Base-by-base conservation (phyloP, 2,888 invertebrate species). In the Orthonevra nobilis region DNA sequence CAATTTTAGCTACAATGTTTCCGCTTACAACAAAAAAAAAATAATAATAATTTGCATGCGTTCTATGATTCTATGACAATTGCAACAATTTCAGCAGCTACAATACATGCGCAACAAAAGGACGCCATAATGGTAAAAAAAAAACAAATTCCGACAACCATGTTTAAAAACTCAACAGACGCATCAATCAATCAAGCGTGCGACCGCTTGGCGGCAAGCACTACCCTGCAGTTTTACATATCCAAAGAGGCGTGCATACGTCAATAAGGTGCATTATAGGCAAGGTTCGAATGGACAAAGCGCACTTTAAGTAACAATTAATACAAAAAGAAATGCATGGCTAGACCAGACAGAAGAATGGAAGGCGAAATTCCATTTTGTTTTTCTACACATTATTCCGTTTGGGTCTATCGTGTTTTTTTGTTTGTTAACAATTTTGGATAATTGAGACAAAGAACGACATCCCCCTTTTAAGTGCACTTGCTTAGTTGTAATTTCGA, bases 91-190 rank as follows among this genome's bases (percentile, higher is more conserved):
- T 26, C 34, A 23, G 34, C 36, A 26, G 30, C 40, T 19, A 17
- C 40, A 20, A 9, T 15, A 34, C 7, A 28, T 46, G 42, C 36
- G 19, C 20, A 19, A 44, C 30, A 60, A 60, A 44, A 3, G 15
- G 23, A 14, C 7, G 30, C 28, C n/a, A 14, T 19, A 58, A 42
- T 44, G 42, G n/a, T n/a, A n/a, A n/a, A 38, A 40, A 30, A 34
- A 32, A 20, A 23, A 10, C 48, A 15, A 36, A 48, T 46, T 20
- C 23, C 46, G 56, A 56, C 26, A 30, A 46, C 48, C 40, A 64
- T 63, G 42, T 44, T 56, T 64, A 30, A 64, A 64, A 64, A 64
- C 32, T 48, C 64, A 72, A 72, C 64, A 72, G 50, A 72, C 19
- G 48, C 40, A 50, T 38, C 26, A 72, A 40, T 50, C 72, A 64